Evolutionary conservation across 1,140 invertebrate species (phyloP), one percentile per base, ranked within the genome.

Genomic region (Onthophagus taurus): DNA sequence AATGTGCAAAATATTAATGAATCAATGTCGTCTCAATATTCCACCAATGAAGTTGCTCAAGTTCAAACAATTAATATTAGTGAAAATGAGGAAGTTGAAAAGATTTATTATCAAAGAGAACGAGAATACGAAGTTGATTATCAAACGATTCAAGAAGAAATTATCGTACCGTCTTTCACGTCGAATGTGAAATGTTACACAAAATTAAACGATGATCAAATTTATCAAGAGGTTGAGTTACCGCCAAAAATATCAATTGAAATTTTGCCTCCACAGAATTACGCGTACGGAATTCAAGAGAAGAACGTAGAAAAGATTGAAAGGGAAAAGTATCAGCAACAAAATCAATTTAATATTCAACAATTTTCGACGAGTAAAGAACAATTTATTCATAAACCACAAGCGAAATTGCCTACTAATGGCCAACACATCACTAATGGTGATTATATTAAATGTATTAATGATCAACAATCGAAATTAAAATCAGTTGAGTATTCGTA

Each of bases 21-120:
- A 18, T 17, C 23, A 6, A 24, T 59, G 29, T 51, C 41, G 14
- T 48, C 48, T 3, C 48, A 54, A 23, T 43, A 48, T 20, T 55
- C 49, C 36, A 53, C 48, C 4, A 55, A 51, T 13, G 58, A 62
- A 47, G 47, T 46, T 16, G 57, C 58, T 0, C 38, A 56, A 48
- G 50, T 63, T 6, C 48, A 58, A 49, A 55, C 53, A 16, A 43
- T 56, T 21, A 39, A 39, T 30, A 50, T 45, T 6, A 61, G 43
- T 37, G 49, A 52, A 19, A 57, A 57, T 37, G 59, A 63, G 18
- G 61, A 62, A 42, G 49, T 61, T 7, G 57, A 64, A 35, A 54
- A 58, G 37, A 53, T 64, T 12, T 57, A 52, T 45, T 64, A 62
- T 36, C 48, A 60, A 44, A 53, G 51, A 21, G 49, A 62, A 19